Evolutionary conservation across 2,797 vertebrate genomes (phyloP), one percentile per base, ranked within the genome.

Genomic region (Gastrophryne carolinensis): DNA sequence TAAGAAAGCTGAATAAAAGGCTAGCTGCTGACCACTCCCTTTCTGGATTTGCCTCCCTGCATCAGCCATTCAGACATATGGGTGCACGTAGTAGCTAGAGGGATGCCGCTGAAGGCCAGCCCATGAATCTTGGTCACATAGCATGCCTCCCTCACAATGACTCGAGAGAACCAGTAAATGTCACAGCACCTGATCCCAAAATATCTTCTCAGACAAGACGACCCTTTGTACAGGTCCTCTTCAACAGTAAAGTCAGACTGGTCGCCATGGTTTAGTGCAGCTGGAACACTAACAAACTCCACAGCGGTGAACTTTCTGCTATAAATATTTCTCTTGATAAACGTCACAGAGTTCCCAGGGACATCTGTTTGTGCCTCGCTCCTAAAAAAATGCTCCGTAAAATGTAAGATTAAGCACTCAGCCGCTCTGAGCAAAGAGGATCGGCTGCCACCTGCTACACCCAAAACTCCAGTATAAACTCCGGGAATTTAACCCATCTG

Each of bases 401-500:
- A 66, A 34, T 63, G 12, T 50, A 34, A 13, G 11, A 50, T 50
- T 34, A 32, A 19, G 44, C 30, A 24, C 19, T 53, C 32, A 39
- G 58, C 69, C 62, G 32, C 49, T 61, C 30, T 37, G 19, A 30
- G 39, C 58, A 64, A 73, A 73, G 24, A 54, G 32, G 60, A 73
- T 64, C 71, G 17, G 49, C 24, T 13, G 57, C 71, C 69, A 73
- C 71, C 71, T 73, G 71, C 35, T 73, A 8, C 23, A 15, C 44
- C 63, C 8, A 52, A 50, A 52, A 29, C n/a, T 37, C 35, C 56
- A 27, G 21, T 26, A 26, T 37, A 32, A 23, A 53, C 26, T 39
- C 13, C 26, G 34, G 23, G 34, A 54, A 39, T 39, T 67, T 56
- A 68, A 56, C 65, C 50, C 1, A 15, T 3, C 7, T 53, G 3